These are phyloP conservation scores for Crenichthys baileyi DNA, from an alignment of 2,797 vertebrate genomes.

Conservation along the genomic window DNA sequence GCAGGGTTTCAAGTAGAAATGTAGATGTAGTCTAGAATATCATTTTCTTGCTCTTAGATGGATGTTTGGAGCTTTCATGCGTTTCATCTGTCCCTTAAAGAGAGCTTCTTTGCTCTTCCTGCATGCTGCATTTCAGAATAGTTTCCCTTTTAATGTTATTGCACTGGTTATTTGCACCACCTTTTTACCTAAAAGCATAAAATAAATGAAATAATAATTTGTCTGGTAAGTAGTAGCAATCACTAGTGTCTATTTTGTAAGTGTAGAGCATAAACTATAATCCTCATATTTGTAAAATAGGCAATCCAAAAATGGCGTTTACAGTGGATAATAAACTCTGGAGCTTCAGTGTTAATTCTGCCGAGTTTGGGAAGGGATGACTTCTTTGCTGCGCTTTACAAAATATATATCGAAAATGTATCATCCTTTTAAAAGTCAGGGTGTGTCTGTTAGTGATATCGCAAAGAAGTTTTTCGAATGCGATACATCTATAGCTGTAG, in stretches of 20 bases:
- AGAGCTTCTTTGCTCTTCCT: constrained; percentile 24
- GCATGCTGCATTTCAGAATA: constrained; percentile 5
- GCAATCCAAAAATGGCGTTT: not conserved
- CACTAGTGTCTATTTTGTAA: not conserved
- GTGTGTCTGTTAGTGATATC: not conserved
- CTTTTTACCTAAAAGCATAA: not conserved
- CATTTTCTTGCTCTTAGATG: not conserved
- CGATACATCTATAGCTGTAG: not conserved
- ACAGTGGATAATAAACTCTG: not conserved
- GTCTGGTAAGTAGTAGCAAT: not conserved
- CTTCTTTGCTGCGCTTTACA: not conserved
- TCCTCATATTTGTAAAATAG: not conserved
- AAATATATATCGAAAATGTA: too few relatives aligned
- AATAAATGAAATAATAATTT: not conserved
- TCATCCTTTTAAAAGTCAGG: too few relatives aligned
- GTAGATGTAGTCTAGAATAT: constrained; percentile 3
- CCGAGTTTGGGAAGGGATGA: not conserved
- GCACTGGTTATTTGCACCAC: not conserved
- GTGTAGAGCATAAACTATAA: not conserved
- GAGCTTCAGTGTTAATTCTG: not conserved
- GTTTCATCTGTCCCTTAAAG: constrained; percentile 25
- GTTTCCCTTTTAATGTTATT: not conserved
- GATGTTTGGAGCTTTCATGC: constrained; percentile 25
- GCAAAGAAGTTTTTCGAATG: not conserved
- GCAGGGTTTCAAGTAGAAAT: constrained; percentile 43